Evolutionary conservation across 2,113 vertebrate species (phyloP), one percentile per base, ranked within the genome.

Genomic region (Scopus umbretta): DNA sequence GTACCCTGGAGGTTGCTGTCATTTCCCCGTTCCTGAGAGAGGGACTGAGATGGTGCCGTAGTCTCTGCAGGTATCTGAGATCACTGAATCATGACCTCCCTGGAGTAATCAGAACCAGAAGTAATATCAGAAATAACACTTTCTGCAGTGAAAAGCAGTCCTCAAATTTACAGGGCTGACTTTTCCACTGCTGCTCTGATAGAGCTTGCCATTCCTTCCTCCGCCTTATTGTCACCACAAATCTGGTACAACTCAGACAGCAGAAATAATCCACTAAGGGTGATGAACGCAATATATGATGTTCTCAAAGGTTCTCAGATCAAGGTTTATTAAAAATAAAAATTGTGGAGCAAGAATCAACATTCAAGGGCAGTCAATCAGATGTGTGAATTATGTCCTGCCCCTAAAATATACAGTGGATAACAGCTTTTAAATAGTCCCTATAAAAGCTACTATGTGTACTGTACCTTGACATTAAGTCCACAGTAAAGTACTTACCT

Each of bases 401-500:
- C 71, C 73, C 83, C 96, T 91, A 80, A 94, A 96, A 91, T 89
- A 88, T 25, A 96, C 62, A 80, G 80, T 2, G 5, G 70, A 49
- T 91, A 93, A 91, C 62, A 75, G 78, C 85, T 94, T 96, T 94
- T 84, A 94, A 95, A 96, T 74, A 68, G 88, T 50, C 32, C 16
- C 49, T 81, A 32, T 80, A 91, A 96, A 91, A 95, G 71, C 79
- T 83, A 47, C 62, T 88, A 8, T 76, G 71, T 70, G 80, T 94
- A 76, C 88, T 43, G 78, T 89, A 96, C 97, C 96, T 97, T 97
- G 97, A 97, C 96, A 96, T 90, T 91, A 90, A 82, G 86, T 89
- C 66, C 55, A 91, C 56, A 73, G 43, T 82, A 26, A 94, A 90
- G 97, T 88, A 92, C 86, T 80, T 96, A 91, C 86, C 94, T 95